Conservation (phyloP, 2,797 vertebrate species). For the Pelochelys cantorii region DNA sequence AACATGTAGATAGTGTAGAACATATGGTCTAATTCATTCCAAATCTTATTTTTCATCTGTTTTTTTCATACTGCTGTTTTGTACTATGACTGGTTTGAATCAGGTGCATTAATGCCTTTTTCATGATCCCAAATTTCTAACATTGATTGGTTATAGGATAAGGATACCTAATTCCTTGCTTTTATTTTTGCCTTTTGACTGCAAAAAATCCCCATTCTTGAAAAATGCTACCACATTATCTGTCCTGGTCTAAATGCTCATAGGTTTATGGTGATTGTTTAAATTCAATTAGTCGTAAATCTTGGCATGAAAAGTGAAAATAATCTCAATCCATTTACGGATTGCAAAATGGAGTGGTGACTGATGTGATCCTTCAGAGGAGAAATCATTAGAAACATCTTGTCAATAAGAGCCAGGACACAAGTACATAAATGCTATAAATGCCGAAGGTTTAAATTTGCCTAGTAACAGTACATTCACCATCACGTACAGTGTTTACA, state of each 20-base stretch:
- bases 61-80: background rate
- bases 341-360: background rate
- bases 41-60: background rate
- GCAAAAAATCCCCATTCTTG: background rate
- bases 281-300: background rate
- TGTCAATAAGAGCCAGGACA: background rate
- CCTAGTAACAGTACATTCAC: background rate
- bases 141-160: background rate
- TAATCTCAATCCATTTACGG: background rate
- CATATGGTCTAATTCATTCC: fast-evolving
- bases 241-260: background rate
- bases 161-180: background rate
- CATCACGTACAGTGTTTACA: background rate
- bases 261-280: background rate
- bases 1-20: background rate
- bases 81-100: background rate
- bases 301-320: background rate
- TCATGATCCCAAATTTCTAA: background rate
- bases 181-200: background rate
- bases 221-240: background rate
- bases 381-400: background rate
- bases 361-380: background rate
- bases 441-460: background rate
- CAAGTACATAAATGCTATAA: background rate
- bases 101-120: background rate